These are phyloP conservation scores for Camptogramma bilineatum DNA, from an alignment of 2,888 invertebrate species.

Conservation along the genomic window DNA sequence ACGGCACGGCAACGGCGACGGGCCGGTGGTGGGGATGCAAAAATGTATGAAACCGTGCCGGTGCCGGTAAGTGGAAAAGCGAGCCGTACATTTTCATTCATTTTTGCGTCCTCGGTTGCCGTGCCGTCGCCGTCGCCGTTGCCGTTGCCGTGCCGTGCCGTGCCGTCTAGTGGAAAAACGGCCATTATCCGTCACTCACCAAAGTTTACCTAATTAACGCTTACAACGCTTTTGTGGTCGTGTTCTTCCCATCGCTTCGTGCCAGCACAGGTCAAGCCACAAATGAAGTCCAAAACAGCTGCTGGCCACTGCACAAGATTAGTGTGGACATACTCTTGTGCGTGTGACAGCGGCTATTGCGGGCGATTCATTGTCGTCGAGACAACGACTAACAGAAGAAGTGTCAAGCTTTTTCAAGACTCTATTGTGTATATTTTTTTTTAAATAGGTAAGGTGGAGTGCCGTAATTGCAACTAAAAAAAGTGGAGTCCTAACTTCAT, in stretches of 20 bases:
- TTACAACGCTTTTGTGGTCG: slow-evolving; percentile 27
- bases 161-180: no score
- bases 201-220: slow-evolving; percentile 8
- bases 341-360: slow-evolving; percentile 99
- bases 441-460: no score
- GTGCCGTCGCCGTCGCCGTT: no score
- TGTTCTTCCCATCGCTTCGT: slow-evolving; percentile 36
- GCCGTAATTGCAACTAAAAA: no score
- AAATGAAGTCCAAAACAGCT: slow-evolving; percentile 94
- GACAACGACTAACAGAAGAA: slow-evolving; percentile 46
- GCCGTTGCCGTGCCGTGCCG: no score
- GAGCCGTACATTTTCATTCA: no score
- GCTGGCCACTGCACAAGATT: slow-evolving; percentile 99
- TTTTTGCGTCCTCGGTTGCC: no score
- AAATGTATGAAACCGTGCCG: no score
- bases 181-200: not conserved
- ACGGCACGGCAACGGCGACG: no score
- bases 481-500: no score
- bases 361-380: slow-evolving; percentile 87
- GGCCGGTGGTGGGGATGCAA: no score
- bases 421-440: not conserved
- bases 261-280: slow-evolving; percentile 48
- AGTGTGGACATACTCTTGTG: slow-evolving; percentile 95
- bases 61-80: no score
- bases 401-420: slow-evolving; percentile 17